phyloP scores from a whole-genome alignment of 1,140 invertebrate species.

The Trichomalopsis sarcophagae region DNA sequence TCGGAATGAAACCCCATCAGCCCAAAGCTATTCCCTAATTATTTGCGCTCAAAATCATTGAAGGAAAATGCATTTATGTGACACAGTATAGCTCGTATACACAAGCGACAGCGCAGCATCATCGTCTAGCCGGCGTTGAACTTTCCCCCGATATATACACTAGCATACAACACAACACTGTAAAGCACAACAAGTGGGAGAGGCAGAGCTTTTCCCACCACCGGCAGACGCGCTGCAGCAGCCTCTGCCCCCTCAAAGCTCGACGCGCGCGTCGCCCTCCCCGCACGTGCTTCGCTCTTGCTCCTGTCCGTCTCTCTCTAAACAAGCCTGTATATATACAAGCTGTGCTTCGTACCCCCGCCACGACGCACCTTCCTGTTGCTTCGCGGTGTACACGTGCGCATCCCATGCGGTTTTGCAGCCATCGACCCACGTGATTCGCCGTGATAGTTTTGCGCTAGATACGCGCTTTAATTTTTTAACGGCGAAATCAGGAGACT shows the following conservation, averaged over 20 bases:
- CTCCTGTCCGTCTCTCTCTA: constrained; percentile 45
- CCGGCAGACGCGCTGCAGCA: constrained; percentile 26
- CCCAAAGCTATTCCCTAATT: too few relatives aligned
- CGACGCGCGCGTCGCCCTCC: constrained; percentile 37
- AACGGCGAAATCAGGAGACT: too few relatives aligned
- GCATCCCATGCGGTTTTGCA: background rate
- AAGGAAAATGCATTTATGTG: background rate
- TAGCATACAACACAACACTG: constrained; percentile 70
- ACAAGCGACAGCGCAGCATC: constrained; percentile 52
- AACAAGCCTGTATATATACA: constrained; percentile 46
- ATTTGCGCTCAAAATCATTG: background rate
- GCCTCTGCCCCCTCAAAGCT: constrained; percentile 33
- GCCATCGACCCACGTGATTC: background rate
- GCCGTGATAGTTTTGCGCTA: too few relatives aligned
- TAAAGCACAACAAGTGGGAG: constrained; percentile 72
- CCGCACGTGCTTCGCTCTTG: constrained; percentile 28
- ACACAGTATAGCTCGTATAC: background rate
- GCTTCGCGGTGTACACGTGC: background rate
- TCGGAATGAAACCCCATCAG: too few relatives aligned
- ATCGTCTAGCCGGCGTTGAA: constrained; percentile 73
- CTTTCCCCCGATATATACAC: constrained; percentile 70
- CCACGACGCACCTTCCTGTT: constrained; percentile 33
- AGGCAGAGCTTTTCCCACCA: constrained; percentile 54
- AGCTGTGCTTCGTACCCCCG: constrained; percentile 27
- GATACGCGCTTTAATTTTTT: too few relatives aligned